A percentile compares a stretch with the other conserved stretches of the same genome.
Evolutionary conservation across 2,888 invertebrate species (phyloP).

Genomic region (Leptothorax acervorum): DNA sequence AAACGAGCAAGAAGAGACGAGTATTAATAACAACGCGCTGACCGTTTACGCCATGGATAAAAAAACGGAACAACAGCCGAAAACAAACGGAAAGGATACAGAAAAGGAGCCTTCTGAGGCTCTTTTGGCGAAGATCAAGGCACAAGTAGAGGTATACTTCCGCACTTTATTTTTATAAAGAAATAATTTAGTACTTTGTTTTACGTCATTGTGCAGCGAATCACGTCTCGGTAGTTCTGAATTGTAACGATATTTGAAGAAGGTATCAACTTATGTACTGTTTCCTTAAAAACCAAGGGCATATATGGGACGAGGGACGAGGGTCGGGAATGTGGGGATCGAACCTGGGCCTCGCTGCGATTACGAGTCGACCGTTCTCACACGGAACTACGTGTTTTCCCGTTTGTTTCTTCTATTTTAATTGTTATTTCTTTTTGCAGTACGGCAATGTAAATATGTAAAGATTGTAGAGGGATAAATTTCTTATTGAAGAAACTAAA

Average conservation of each 20-base stretch:
- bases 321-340: background rate
- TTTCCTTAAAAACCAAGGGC: background rate
- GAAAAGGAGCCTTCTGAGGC: conserved; percentile 69
- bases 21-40: conserved; percentile 66
- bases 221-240: background rate
- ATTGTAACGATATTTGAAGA: background rate
- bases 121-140: conserved; percentile 76
- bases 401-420: no score
- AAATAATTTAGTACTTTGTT: background rate
- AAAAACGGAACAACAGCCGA: background rate
- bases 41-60: conserved; percentile 1
- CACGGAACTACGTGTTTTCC: no score
- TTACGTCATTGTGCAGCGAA: background rate
- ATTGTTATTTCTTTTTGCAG: background rate
- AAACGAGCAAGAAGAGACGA: no score
- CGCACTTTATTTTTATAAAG: background rate
- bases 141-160: conserved; percentile 79
- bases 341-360: background rate
- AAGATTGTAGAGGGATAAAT: no score
- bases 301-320: no score
- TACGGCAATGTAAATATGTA: background rate
- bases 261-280: background rate
- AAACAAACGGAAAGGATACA: conserved; percentile 39
- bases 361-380: no score
- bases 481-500: no score